phyloP scores from a whole-genome alignment of 2,888 invertebrate species.

The Thereva unica region DNA sequence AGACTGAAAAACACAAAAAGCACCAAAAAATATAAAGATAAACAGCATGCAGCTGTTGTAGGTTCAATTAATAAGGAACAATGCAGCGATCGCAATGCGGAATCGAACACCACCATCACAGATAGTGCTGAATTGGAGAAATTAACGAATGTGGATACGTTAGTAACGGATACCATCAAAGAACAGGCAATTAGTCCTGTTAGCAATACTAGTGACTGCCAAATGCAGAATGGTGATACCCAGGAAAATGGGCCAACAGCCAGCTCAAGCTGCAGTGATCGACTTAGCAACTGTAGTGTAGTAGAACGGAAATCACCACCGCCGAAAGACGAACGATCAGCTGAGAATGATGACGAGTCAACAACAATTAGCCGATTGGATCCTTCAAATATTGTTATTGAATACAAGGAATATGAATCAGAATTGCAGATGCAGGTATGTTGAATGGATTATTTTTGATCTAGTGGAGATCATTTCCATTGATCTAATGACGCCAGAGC shows the following conservation, averaged over 20 bases:
- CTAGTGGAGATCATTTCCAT: too few relatives aligned
- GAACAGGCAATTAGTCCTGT: background rate
- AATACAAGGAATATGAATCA: constrained; percentile 82
- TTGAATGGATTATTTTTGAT: background rate
- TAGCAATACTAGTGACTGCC: constrained; percentile 6
- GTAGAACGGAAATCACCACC: constrained; percentile 17
- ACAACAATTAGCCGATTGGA: constrained; percentile 42
- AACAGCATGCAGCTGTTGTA: background rate
- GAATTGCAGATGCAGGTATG: constrained; percentile 90
- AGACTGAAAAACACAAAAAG: constrained; percentile 5
- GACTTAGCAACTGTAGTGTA: constrained; percentile 28
- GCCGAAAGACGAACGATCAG: constrained; percentile 19
- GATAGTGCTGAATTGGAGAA: background rate
- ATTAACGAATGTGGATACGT: background rate
- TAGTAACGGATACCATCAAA: background rate
- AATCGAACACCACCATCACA: background rate
- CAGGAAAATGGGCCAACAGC: constrained; percentile 10
- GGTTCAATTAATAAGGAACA: too few relatives aligned
- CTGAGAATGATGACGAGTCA: background rate
- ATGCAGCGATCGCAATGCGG: background rate
- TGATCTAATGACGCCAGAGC: too few relatives aligned
- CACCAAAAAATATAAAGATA: constrained; percentile 11
- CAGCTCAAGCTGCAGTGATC: constrained; percentile 11
- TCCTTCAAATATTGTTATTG: constrained; percentile 50
- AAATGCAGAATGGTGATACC: background rate